phyloP scores from a whole-genome alignment of 1,140 invertebrate genomes.

The Pseudomyrmex concolor region DNA sequence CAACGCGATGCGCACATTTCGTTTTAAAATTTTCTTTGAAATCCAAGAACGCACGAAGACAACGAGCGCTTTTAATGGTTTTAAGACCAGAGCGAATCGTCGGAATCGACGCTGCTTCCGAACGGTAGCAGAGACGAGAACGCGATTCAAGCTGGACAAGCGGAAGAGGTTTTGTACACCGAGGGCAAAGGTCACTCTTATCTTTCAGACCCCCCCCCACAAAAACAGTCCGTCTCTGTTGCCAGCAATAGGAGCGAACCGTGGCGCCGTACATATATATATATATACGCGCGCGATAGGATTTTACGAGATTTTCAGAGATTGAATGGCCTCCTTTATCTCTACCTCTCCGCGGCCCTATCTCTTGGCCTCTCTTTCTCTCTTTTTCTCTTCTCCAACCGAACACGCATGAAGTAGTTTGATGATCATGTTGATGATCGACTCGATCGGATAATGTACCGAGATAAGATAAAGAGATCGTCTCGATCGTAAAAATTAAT shows the following conservation, averaged over 20 bases:
- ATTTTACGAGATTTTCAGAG: conserved; percentile 77
- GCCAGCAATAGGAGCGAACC: conserved; percentile 67
- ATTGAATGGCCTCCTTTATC: conserved; percentile 79
- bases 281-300: conserved; percentile 62
- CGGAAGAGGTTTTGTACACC: conserved; percentile 80
- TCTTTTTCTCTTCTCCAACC: background rate
- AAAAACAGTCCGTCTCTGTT: conserved; percentile 79
- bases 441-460: background rate
- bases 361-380: background rate
- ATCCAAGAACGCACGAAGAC: too few relatives aligned
- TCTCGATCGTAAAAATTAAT: too few relatives aligned
- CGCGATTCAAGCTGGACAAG: conserved; percentile 65
- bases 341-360: conserved; percentile 29
- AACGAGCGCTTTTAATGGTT: conserved; percentile 5
- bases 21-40: too few relatives aligned
- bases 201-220: conserved; percentile 71
- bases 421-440: background rate
- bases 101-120: conserved; percentile 7
- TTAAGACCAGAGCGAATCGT: background rate
- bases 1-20: background rate
- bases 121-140: conserved; percentile 57
- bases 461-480: conserved; percentile 17
- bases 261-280: conserved; percentile 14
- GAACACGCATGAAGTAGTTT: background rate
- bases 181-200: conserved; percentile 78